Conservation (phyloP, 2,113 vertebrate species). For the Macaca fascicularis region DNA sequence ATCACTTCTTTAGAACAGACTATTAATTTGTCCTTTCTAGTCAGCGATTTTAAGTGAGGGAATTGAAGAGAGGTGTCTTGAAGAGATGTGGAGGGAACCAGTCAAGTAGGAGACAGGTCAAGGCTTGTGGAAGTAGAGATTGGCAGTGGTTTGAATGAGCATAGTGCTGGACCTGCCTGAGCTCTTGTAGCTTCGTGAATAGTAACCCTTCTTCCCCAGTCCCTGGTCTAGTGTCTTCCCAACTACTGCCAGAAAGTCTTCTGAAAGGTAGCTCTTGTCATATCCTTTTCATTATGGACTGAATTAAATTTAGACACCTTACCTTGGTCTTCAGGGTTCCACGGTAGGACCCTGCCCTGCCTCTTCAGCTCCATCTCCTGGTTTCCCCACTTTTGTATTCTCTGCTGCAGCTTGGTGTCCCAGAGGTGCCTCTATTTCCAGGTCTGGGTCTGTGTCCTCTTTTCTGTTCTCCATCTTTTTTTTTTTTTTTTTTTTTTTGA, state of each 20-base stretch:
- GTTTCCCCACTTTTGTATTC: neutral
- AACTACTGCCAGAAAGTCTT: neutral
- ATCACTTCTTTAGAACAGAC: neutral
- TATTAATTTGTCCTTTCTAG: neutral
- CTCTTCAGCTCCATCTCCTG: neutral
- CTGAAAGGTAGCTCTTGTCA: neutral
- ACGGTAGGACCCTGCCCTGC: neutral
- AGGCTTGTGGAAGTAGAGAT: neutral
- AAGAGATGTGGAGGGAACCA: neutral
- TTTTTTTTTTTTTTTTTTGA: too few species aligned
- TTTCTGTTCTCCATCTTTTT: neutral
- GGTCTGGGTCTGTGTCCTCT: neutral
- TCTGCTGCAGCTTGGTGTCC: neutral
- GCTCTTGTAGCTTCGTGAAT: neutral
- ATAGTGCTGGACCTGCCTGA: neutral
- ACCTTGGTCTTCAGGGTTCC: neutral
- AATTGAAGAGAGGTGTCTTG: neutral
- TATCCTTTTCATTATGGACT: neutral
- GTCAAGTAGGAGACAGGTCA: neutral
- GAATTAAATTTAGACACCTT: neutral
- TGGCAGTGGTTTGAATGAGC: neutral
- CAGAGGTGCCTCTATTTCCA: neutral
- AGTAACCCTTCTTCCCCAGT: neutral
- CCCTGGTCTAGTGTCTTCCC: neutral
- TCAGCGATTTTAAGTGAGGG: neutral